Base-by-base conservation (phyloP, 2,888 invertebrate species). In the Caenorhabditis sinica region DNA sequence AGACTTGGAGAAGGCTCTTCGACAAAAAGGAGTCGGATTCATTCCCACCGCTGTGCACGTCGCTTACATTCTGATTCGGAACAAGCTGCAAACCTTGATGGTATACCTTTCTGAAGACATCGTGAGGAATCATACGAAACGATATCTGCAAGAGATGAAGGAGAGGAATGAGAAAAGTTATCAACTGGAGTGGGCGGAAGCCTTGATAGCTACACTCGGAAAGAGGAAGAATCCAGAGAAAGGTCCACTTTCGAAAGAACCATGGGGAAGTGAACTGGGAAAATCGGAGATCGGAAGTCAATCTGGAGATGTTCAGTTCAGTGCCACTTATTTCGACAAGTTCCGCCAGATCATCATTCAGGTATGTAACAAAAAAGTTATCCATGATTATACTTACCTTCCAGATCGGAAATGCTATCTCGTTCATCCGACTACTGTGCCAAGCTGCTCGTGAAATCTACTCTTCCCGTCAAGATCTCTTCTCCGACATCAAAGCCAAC, bases 41-140 rank as follows among this genome's bases (percentile, higher is more conserved):
- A 69, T 89, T 9, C 87, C 87, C 28, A 89, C 89, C 3, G 82
- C 81, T 3, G 93, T 94, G 23, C 94, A 94, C 89, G 93, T 93
- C 87, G 94, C 94, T 0, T 94, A 94, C 93, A 97, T 97, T 93
- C 98, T 97, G n/a, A 94, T 98, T 87, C 95, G 96, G 88, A 96
- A 96, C 90, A 97, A 98, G 93, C 96, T 99, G 91, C 96, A 96
- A 90, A 96, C 96, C 0, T 97, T 99, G 93, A 98, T 98, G 0
- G 97, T 98, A 93, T 98, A 98, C 93, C 95, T 99, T 93, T 98
- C 96, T 93, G 98, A 98, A 93, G 99, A 99, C 93, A 97, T 97
- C 92, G 97, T 99, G 68, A 97, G 98, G 93, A 97, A 97, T 0
- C 95, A 97, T 77, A 94, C 99, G 2, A 95, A 96, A 87, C 97